Percentiles rank a stretch among this genome's conserved stretches.
Evolutionary conservation across 2,797 vertebrate species (phyloP).

Genomic region (Artibeus lituratus): DNA sequence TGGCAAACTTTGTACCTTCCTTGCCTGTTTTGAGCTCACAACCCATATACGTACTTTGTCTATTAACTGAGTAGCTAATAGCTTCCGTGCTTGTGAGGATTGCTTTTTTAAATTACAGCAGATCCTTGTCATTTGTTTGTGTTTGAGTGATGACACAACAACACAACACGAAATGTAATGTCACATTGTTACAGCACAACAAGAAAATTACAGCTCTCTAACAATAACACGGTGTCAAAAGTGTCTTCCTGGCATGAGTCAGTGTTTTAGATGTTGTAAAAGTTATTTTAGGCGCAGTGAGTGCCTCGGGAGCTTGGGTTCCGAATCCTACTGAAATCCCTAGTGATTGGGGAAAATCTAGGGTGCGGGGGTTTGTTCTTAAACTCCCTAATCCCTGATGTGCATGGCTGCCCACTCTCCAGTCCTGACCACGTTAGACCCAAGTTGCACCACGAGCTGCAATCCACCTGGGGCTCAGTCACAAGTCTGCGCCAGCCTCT

Average conservation of each 20-base stretch:
- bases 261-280: constrained; percentile 56
- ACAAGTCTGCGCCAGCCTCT: constrained; percentile 7
- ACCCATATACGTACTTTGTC: background rate
- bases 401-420: background rate
- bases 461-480: background rate
- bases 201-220: constrained; percentile 68
- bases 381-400: background rate
- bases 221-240: constrained; percentile 66
- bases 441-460: background rate
- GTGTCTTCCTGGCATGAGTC: constrained; percentile 68
- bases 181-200: constrained; percentile 68
- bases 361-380: background rate
- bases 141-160: constrained; percentile 62
- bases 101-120: constrained; percentile 31
- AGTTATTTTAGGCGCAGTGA: constrained; percentile 65
- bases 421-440: background rate
- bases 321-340: background rate
- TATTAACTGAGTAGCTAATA: constrained; percentile 31
- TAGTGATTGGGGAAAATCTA: background rate
- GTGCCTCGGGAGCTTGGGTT: constrained; percentile 17
- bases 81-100: constrained; percentile 8
- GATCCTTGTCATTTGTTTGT: constrained; percentile 64
- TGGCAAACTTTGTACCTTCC: constrained; percentile 1
- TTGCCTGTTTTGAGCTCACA: constrained; percentile 17
- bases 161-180: constrained; percentile 59